These are phyloP conservation scores for Drosophila falleni DNA, from an alignment of 2,888 invertebrate species.

Conservation along the genomic window DNA sequence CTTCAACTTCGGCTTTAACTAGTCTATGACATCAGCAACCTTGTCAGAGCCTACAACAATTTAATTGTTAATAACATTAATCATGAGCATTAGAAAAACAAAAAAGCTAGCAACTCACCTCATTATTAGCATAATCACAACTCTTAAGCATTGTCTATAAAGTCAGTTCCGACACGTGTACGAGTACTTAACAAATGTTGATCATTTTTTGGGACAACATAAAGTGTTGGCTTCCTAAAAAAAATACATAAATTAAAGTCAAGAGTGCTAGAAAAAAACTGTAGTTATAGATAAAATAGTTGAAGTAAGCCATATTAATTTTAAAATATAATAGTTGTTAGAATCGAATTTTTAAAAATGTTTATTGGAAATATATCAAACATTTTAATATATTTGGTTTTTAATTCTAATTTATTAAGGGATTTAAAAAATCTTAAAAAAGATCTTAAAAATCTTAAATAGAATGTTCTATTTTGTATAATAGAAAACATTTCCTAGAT, in stretches of 20 bases:
- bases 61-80: constrained; percentile 60
- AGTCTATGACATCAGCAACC: constrained; percentile 56
- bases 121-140: constrained; percentile 55
- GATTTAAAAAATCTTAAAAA: no score
- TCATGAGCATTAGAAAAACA: constrained; percentile 44
- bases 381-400: no score
- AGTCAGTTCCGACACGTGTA: constrained; percentile 13
- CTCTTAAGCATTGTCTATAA: constrained; percentile 27
- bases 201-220: not conserved
- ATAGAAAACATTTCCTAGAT: not conserved
- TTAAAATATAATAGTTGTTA: no score
- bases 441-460: no score
- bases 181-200: constrained; percentile 5
- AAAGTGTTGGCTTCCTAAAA: not conserved
- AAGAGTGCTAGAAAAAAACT: not conserved
- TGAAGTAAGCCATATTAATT: not conserved
- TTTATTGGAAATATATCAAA: no score
- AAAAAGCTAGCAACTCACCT: constrained; percentile 17
- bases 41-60: constrained; percentile 57
- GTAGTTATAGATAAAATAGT: not conserved
- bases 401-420: not conserved
- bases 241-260: not conserved
- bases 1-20: constrained; percentile 37
- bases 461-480: no score
- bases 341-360: no score